Evolutionary conservation across 2,888 invertebrate species (phyloP).

Genomic region (Myathropa florea): DNA sequence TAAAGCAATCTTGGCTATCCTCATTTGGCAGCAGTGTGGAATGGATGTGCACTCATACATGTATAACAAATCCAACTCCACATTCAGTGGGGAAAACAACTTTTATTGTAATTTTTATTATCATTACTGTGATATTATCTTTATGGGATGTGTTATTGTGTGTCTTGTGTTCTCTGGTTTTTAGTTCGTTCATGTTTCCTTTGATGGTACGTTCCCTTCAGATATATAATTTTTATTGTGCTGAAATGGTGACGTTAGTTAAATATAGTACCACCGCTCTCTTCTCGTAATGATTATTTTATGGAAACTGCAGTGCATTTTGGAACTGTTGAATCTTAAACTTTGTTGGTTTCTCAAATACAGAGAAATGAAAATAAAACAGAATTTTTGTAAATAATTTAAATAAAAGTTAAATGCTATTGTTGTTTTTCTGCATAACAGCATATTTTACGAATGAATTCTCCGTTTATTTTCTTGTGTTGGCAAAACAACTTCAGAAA

Average conservation of each 20-base stretch:
- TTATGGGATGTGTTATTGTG: constrained; percentile 53
- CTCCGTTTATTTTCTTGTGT: not conserved
- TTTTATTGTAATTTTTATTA: constrained; percentile 69
- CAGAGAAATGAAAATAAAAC: not conserved
- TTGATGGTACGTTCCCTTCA: not conserved
- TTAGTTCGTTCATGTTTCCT: not conserved
- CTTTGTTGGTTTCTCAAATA: constrained; percentile 7
- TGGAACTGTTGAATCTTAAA: constrained; percentile 44
- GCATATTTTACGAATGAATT: too few species aligned
- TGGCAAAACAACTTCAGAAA: not conserved
- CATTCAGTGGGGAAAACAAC: constrained; percentile 54
- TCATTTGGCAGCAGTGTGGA: constrained; percentile 41
- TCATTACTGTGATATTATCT: constrained; percentile 57
- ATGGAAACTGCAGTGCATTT: constrained; percentile 50
- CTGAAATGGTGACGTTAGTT: constrained; percentile 7
- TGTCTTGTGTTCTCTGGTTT: constrained; percentile 3
- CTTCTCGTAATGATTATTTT: constrained; percentile 45
- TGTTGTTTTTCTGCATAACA: too few species aligned
- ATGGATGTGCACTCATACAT: constrained; percentile 39
- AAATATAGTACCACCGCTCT: constrained; percentile 11
- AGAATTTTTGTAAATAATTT: constrained; percentile 2
- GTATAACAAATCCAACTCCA: constrained; percentile 52
- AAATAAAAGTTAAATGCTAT: constrained; percentile 2
- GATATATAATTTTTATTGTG: not conserved
- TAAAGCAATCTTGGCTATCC: constrained; percentile 23